Base-by-base conservation (phyloP, 2,888 invertebrate species). In the Drosophila vallismaia region DNA sequence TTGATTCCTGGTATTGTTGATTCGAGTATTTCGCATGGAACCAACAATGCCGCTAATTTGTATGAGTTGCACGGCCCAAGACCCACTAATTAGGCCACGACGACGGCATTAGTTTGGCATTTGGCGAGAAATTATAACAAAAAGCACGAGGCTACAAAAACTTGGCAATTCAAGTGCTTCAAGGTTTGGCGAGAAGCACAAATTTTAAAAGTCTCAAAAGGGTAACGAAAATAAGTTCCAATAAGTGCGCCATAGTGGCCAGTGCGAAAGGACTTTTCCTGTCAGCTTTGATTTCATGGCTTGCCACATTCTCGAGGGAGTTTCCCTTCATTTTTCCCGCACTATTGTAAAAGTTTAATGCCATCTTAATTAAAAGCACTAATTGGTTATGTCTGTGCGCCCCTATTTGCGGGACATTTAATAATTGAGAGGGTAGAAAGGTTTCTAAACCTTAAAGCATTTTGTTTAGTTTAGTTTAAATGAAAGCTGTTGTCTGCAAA, bases 281-380 rank as follows among this genome's bases (percentile, higher is more conserved):
- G 86, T 81, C 86, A 76, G 80, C 86, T 76, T 72, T 85, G 86
- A 80, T 84, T 84, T 78, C 63, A 67, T 54, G 69, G 44, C 44
- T 54, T 58, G 54, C 59, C 66, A 45, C 49, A 48, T 67, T 45
- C 52, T 44, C 14, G 24, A 14, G 38, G 19, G 33, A 9, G 48
- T 58, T 71, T 10, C 50, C 29, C 36, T 42, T 48, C 28, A 42
- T 12, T 46, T 26, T 59, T 50, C 33, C 67, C 64, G 54, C 64
- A 73, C 75, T 59, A 67, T 54, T 68, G 51, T 45, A 52, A 66
- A 55, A 40, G 67, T 67, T 76, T 76, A 86, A 77, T 77, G 67
- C 74, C 74, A 71, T 74, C 84, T 70, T 82, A 82, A 82, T 86
- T 82, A 82, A 86, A 76, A 67, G 48, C 60, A 66, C 76, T 86